Base-by-base conservation (phyloP, 2,113 vertebrate genomes). In the Kryptolebias marmoratus region DNA sequence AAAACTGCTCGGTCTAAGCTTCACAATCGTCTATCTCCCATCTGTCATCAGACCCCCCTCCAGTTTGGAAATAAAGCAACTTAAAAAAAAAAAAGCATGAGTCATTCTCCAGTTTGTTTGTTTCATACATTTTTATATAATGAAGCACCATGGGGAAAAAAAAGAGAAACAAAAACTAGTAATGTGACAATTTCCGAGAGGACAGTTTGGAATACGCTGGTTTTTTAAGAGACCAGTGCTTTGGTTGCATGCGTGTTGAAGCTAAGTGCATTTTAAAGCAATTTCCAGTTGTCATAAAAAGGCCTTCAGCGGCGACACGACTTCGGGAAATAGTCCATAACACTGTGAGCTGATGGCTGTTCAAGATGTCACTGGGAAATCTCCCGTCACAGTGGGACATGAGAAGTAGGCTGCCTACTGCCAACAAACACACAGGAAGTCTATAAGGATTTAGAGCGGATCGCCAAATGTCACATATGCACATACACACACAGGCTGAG, bases 11-110 rank as follows among this genome's bases (percentile, higher is more conserved):
- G 66, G 71, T 87, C 71, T 80, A 75, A 83, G 82, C 75, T 69
- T 79, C 64, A 57, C 68, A 75, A 60, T 75, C 77, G 64, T 73
- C 64, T 71, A 53, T 67, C 71, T 54, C 73, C 76, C 88, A 88
- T 88, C 87, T 90, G 82, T 89, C 86, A 84, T 78, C 76, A 67
- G 64, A 27, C 54, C 36, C 39, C 44, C 64, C 64, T 77, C 72
- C 83, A 80, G 69, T 89, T 91, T 85, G 64, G 61, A 90, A 91
- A 91, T 93, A 93, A 93, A 93, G 81, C 79, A 62, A 78, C 68
- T 84, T 84, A 63, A 84, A 86, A 87, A 88, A 65, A 22, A 63
- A 87, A 88, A 66, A 42, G 64, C 70, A 85, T 45, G 59, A 81
- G 44, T 85, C 62, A 54, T 63, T 75, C 27, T 61, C 50, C 15